phyloP scores from a whole-genome alignment of 2,888 invertebrate species.

The Pollenia griseotomentosa region DNA sequence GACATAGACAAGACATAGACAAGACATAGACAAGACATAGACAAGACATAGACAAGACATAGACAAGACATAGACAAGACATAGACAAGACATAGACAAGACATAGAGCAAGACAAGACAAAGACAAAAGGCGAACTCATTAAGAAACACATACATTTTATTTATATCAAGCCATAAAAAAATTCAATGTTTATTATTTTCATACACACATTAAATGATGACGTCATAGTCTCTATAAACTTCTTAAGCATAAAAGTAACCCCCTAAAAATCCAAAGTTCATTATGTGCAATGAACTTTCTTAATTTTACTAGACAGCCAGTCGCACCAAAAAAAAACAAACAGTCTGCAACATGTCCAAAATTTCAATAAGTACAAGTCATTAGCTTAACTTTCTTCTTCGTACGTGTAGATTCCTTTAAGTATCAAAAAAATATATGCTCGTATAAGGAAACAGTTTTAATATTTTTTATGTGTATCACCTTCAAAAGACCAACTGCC shows the following conservation, averaged over 20 bases:
- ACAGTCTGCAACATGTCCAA: constrained; percentile 3
- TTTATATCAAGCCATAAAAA: no score
- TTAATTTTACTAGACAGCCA: constrained; percentile 11
- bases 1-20: no score
- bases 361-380: not conserved
- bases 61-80: no score
- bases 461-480: constrained; percentile 1
- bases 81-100: no score
- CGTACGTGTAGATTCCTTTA: not conserved
- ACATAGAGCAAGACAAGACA: no score
- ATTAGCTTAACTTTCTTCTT: not conserved
- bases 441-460: not conserved
- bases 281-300: constrained; percentile 23
- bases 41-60: no score
- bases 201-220: not conserved
- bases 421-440: not conserved
- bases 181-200: no score
- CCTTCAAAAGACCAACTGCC: not conserved
- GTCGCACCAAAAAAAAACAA: not conserved
- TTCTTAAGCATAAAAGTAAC: not conserved
- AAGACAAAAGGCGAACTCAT: not conserved
- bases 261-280: not conserved
- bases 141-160: not conserved
- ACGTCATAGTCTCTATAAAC: constrained; percentile 2
- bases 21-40: no score